These are phyloP conservation scores for Sebastes trivittatus DNA, from an alignment of 2,797 vertebrate genomes.

Conservation along the genomic window DNA sequence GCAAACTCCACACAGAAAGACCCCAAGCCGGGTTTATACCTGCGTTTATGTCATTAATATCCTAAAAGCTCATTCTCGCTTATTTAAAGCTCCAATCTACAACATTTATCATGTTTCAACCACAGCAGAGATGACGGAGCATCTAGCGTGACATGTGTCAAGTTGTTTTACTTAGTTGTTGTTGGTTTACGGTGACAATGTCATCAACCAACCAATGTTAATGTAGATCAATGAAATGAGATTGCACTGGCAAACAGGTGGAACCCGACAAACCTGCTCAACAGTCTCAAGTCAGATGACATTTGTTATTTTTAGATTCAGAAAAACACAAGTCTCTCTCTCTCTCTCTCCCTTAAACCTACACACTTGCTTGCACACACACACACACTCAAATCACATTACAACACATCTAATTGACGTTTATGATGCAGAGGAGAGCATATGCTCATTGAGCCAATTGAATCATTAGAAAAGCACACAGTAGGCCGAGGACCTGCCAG, in stretches of 20 bases:
- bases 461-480: constrained; percentile 83
- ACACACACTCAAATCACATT: constrained; percentile 75
- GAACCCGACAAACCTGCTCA: neutral
- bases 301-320: constrained; percentile 4
- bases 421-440: constrained; percentile 81
- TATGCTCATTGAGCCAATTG: constrained; percentile 85
- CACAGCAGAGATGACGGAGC: neutral
- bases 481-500: constrained; percentile 78
- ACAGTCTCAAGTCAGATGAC: neutral
- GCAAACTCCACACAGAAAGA: no score
- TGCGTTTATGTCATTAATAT: neutral
- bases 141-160: neutral
- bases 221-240: neutral
- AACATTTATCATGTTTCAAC: neutral
- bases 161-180: neutral
- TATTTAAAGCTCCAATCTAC: neutral
- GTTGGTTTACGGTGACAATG: neutral
- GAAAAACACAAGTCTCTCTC: constrained; percentile 1
- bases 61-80: neutral
- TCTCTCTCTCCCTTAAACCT: neutral
- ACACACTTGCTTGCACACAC: constrained; percentile 23
- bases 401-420: constrained; percentile 82
- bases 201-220: neutral
- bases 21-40: rapidly evolving
- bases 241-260: neutral